Evolutionary conservation across 2,113 vertebrate species (phyloP).

Genomic region (Danio rerio): GRCz12tu NC_133182.1:58734501-58735000

Average conservation of each 20-base stretch:
- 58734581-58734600: not conserved
- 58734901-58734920: not conserved
- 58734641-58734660: constrained; percentile 12
- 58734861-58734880: not conserved
- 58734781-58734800: not conserved
- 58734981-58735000: not conserved
- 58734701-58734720: not conserved
- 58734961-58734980: not conserved
- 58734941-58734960: not conserved
- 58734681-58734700: not conserved
- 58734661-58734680: not conserved
- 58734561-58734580: not conserved
- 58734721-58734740: not conserved
- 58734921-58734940: not conserved
- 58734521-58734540: no score
- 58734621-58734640: constrained; percentile 25
- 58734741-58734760: not conserved
- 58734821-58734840: not conserved
- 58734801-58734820: constrained; percentile 40
- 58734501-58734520: no score
- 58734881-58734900: not conserved
- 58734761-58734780: not conserved
- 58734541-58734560: not conserved
- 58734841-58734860: not conserved
- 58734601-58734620: not conserved